A percentile compares a stretch with the other conserved stretches of the same genome.
These are phyloP conservation scores for Melanerpes aurifrons DNA, from an alignment of 2,113 vertebrate genomes.

Conservation along the genomic window DNA sequence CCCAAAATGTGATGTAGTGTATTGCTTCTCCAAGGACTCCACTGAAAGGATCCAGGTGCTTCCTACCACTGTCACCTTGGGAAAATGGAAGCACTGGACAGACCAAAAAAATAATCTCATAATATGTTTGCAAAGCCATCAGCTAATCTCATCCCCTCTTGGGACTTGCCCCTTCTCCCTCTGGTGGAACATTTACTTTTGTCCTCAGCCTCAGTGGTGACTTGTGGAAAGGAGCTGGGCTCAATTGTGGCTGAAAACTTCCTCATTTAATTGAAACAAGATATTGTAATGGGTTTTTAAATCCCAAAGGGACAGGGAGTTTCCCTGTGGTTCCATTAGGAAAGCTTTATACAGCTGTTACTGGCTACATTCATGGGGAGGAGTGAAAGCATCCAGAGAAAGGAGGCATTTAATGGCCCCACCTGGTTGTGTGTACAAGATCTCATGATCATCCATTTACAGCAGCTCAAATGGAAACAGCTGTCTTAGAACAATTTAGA, in stretches of 20 bases:
- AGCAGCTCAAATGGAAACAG: conserved; percentile 54
- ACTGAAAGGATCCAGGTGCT: neutral
- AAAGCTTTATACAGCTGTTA: neutral
- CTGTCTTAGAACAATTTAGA: conserved; percentile 52
- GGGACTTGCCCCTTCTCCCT: neutral
- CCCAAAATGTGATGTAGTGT: neutral
- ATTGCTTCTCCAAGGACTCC: neutral
- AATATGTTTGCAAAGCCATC: neutral
- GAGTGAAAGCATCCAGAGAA: neutral
- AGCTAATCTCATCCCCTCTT: neutral
- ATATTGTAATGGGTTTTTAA: neutral
- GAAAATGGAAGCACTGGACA: neutral
- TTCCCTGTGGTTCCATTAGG: neutral
- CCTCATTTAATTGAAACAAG: neutral
- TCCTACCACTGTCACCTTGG: neutral
- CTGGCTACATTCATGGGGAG: neutral
- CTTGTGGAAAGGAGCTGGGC: neutral
- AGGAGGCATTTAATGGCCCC: conserved; percentile 5
- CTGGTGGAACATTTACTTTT: neutral
- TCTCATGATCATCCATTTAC: conserved; percentile 20
- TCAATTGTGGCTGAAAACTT: neutral
- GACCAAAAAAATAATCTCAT: neutral
- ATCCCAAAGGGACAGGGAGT: neutral
- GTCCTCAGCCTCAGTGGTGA: neutral
- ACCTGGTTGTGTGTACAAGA: conserved; percentile 10